phyloP scores from a whole-genome alignment of 1,140 invertebrate genomes.

The Wasmannia auropunctata region DNA sequence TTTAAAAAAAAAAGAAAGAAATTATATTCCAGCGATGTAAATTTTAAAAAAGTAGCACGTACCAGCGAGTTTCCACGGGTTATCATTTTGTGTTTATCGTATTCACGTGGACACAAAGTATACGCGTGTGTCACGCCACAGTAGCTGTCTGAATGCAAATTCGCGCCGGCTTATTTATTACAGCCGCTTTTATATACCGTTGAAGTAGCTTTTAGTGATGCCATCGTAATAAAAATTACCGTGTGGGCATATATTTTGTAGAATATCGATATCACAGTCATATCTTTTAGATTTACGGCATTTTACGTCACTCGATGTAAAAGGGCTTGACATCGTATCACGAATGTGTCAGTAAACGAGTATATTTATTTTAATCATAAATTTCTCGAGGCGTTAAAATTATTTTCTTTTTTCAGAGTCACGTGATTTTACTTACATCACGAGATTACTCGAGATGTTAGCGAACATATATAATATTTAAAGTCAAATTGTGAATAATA shows the following conservation, averaged over 20 bases:
- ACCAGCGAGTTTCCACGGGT: conserved; percentile 11
- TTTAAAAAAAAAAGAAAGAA: neutral
- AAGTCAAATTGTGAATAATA: neutral
- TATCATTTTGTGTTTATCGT: conserved; percentile 8
- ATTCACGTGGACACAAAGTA: conserved; percentile 9
- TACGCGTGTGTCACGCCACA: conserved; percentile 46
- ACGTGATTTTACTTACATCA: neutral
- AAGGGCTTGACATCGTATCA: neutral
- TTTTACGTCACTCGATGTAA: neutral
- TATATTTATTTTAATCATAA: neutral
- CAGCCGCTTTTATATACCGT: conserved; percentile 8
- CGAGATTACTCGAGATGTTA: neutral
- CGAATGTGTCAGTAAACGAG: neutral
- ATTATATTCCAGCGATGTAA: neutral
- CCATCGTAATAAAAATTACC: conserved; percentile 16
- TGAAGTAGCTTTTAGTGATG: neutral
- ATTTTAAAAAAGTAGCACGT: conserved; percentile 12
- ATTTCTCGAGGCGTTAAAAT: neutral
- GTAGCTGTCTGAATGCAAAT: conserved; percentile 50
- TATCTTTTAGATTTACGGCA: neutral
- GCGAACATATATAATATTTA: neutral
- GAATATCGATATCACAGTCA: neutral
- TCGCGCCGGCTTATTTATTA: conserved; percentile 43
- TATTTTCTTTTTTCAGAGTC: neutral
- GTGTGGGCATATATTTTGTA: neutral